Conservation (phyloP, 2,797 vertebrate species). For the Coilia nasus region DNA sequence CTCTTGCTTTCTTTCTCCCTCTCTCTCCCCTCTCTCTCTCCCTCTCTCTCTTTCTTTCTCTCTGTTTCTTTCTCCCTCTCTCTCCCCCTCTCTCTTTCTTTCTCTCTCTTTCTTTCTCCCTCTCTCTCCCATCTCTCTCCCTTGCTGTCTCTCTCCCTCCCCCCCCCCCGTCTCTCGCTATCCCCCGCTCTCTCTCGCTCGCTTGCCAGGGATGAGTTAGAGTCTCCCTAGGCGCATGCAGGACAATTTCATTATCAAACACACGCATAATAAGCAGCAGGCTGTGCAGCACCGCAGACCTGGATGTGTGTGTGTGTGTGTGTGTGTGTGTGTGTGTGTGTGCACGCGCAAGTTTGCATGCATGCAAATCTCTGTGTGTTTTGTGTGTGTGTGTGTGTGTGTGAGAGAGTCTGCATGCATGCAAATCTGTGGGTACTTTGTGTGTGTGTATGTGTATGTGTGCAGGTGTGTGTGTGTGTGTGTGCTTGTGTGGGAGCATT, state of each 20-base stretch:
- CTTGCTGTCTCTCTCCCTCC: too few relatives aligned
- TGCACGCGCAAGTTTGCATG: background rate
- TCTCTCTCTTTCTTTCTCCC: too few relatives aligned
- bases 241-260: constrained; percentile 27
- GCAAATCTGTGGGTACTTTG: background rate
- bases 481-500: too few relatives aligned
- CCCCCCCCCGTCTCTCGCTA: too few relatives aligned
- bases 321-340: constrained; percentile 6
- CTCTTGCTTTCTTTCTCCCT: too few relatives aligned
- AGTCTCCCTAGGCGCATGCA: background rate
- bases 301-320: background rate
- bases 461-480: background rate
- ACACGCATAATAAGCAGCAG: constrained; percentile 15
- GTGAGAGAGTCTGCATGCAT: background rate
- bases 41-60: too few relatives aligned
- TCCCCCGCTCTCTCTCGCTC: too few relatives aligned
- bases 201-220: background rate
- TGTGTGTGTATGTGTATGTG: background rate
- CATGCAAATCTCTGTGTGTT: background rate
- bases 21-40: too few relatives aligned
- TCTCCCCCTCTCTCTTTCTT: too few relatives aligned
- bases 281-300: background rate
- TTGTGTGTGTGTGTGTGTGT: background rate
- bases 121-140: too few relatives aligned
- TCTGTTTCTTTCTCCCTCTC: too few relatives aligned